Evolutionary conservation across 2,113 vertebrate species (phyloP).

Genomic region (Cromileptes altivelis): DNA sequence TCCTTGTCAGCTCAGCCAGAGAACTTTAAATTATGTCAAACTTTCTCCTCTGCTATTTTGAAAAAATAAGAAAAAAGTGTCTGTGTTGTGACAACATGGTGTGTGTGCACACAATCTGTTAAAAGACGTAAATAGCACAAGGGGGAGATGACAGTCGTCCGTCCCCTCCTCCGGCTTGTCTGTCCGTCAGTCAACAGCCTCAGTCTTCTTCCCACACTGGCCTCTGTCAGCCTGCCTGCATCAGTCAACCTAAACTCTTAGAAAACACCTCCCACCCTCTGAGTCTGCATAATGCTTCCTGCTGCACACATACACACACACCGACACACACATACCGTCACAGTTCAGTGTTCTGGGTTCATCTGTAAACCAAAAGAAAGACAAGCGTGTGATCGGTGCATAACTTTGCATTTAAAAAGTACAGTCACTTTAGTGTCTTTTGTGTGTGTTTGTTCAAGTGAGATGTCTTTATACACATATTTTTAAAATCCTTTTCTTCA

Average conservation of each 20-base stretch:
- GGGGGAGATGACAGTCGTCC: constrained; percentile 52
- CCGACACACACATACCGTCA: background rate
- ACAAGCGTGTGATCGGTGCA: background rate
- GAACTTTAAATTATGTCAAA: constrained; percentile 39
- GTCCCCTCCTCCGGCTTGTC: constrained; percentile 49
- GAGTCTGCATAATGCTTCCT: constrained; percentile 11
- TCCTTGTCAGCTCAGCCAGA: constrained; percentile 43
- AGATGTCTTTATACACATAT: background rate
- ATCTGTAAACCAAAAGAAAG: background rate
- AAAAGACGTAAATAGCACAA: constrained; percentile 52
- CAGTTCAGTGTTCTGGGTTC: background rate
- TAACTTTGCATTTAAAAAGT: too few relatives aligned
- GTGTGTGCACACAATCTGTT: constrained; percentile 15
- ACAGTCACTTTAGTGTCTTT: background rate
- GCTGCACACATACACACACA: constrained; percentile 5
- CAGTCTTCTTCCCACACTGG: constrained; percentile 57
- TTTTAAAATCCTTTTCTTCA: background rate
- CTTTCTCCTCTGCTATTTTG: constrained; percentile 41
- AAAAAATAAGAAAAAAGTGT: constrained; percentile 23
- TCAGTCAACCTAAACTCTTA: constrained; percentile 51
- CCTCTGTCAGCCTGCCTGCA: constrained; percentile 42
- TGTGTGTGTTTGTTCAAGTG: background rate
- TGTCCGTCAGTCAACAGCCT: constrained; percentile 61
- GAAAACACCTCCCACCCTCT: constrained; percentile 56
- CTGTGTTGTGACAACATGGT: constrained; percentile 22